These are phyloP conservation scores for Pinna nobilis DNA, from an alignment of 1,140 invertebrate genomes.

Conservation along the genomic window DNA sequence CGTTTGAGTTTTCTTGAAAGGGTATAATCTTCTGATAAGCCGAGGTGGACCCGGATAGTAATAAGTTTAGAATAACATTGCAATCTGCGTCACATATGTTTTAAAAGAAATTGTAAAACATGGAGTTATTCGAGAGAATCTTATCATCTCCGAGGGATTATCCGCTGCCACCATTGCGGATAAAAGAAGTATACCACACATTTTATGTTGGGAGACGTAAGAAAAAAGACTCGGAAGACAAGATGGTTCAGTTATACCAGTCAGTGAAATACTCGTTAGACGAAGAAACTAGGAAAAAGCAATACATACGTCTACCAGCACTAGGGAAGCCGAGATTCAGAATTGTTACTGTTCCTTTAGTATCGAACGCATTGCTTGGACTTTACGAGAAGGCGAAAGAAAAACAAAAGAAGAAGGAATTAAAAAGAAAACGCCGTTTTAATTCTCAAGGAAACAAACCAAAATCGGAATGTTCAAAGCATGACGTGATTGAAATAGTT, in stretches of 20 bases:
- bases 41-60: not conserved
- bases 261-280: not conserved
- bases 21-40: not conserved
- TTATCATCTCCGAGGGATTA: constrained; percentile 20
- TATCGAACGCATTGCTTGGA: not conserved
- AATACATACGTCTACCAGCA: not conserved
- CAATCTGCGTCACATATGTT: not conserved
- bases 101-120: not conserved
- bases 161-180: constrained; percentile 8
- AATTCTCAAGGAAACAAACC: not conserved
- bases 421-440: constrained; percentile 4
- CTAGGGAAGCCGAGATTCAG: not conserved
- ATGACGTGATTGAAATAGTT: not conserved
- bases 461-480: not conserved
- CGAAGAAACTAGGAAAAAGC: not conserved
- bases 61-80: not conserved
- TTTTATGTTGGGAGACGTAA: not conserved
- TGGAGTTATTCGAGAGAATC: constrained; percentile 3
- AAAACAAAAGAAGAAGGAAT: not conserved
- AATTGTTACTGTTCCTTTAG: not conserved
- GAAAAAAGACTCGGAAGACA: not conserved
- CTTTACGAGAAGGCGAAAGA: constrained; percentile 15
- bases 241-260: not conserved
- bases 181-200: constrained; percentile 14
- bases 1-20: no score